Base-by-base conservation (phyloP, 2,113 vertebrate species). In the Carassius gibelio region DNA sequence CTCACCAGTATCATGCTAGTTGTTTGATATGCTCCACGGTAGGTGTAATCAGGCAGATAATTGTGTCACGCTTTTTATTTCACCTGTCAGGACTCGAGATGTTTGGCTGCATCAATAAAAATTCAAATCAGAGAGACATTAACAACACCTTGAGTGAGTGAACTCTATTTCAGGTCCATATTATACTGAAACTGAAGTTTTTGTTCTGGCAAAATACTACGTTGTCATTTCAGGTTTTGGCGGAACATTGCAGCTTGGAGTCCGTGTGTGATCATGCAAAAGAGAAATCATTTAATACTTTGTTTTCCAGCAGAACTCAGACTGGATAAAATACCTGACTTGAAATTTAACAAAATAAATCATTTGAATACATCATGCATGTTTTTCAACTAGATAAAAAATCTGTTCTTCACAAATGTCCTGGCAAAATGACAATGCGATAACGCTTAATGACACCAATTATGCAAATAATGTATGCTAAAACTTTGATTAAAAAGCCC, bases 221-320 rank as follows among this genome's bases (percentile, higher is more conserved):
- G 23, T 52, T 52, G 26, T 48, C 75, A 21, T 30, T 7, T 19
- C 15, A 76, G 38, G n/a, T 26, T 80, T 45, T 45, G n/a, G n/a
- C 0, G 4, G 38, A 48, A 66, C 23, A 55, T 23, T 55, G 76
- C 83, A 85, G 79, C 61, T 69, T 48, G 75, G 45, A 68, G 72
- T 69, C 83, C 4, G 69, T 52, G 77, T 30, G 81, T 85, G 80
- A 85, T 85, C 57, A 61, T 61, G 48, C 57, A 83, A 81, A 5
- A 66, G n/a, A 14, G 8, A 52, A 81, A 75, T 52, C 55, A 75
- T 19, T 48, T 83, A 82, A 88, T 34, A 80, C 48, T 38, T 71
- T 66, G 45, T 75, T 83, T 80, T 8, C 38, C 52, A 74, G 69
- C 62, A 52, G 50, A 52, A 1, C 50, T 52, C 4, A 0, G 14